Evolutionary conservation across 2,888 invertebrate genomes (phyloP).

Genomic region (Pyralis farinalis): DNA sequence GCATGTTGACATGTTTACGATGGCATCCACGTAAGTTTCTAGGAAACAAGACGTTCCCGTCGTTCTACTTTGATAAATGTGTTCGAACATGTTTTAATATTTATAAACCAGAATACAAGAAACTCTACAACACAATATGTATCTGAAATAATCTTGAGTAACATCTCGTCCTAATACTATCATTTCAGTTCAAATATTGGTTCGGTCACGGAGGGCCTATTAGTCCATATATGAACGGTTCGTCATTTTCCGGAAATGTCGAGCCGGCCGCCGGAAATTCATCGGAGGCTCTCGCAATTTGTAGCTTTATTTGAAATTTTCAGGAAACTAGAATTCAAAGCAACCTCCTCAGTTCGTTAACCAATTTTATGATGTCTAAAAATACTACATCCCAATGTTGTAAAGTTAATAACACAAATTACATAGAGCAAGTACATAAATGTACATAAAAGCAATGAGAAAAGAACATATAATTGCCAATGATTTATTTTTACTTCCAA

Average conservation of each 20-base stretch:
- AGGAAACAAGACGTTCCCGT: constrained; percentile 19
- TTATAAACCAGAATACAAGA: constrained; percentile 14
- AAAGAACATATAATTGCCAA: too few species aligned
- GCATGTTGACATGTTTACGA: constrained; percentile 24
- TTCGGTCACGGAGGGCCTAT: constrained; percentile 26
- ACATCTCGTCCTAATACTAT: constrained; percentile 14
- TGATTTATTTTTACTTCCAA: too few species aligned
- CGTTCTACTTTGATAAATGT: constrained; percentile 15
- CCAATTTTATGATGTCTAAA: not conserved
- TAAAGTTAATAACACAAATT: too few species aligned
- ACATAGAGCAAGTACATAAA: too few species aligned
- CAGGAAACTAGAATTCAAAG: constrained; percentile 46
- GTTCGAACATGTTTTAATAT: constrained; percentile 17
- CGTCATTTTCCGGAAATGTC: constrained; percentile 61
- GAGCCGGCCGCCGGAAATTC: constrained; percentile 60
- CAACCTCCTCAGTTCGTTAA: constrained; percentile 24
- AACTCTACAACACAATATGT: too few species aligned
- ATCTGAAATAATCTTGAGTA: constrained; percentile 14
- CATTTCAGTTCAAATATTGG: constrained; percentile 14
- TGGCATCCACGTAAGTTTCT: constrained; percentile 17
- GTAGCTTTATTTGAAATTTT: constrained; percentile 48
- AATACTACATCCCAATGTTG: too few species aligned
- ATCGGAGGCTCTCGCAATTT: constrained; percentile 55
- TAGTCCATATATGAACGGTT: constrained; percentile 40
- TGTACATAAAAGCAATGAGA: too few species aligned